Conservation (phyloP, 2,113 vertebrate species). For the Eolophus roseicapilla region DNA sequence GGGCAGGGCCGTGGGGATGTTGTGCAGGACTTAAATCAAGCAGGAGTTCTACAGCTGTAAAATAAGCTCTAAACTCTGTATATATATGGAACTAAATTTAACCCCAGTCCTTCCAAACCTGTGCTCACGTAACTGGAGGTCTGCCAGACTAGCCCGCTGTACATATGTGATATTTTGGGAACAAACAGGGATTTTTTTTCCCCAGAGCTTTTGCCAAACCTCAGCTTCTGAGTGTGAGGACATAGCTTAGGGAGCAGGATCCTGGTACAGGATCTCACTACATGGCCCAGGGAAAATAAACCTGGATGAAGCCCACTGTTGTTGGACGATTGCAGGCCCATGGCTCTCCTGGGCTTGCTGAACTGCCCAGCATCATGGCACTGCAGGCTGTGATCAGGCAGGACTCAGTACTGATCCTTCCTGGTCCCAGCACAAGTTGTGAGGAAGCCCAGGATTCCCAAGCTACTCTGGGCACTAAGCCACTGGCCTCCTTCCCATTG, state of each 20-base stretch:
- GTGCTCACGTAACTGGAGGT: not conserved
- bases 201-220: not conserved
- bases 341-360: not conserved
- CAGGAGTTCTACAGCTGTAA: not conserved
- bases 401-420: not conserved
- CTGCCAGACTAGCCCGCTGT: not conserved
- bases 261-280: not conserved
- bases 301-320: not conserved
- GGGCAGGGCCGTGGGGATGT: not conserved
- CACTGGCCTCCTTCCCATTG: constrained; percentile 42
- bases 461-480: constrained; percentile 17
- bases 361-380: not conserved
- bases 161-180: not conserved
- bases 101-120: not conserved
- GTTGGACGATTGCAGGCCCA: not conserved
- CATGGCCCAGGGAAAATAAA: not conserved
- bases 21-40: not conserved
- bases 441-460: constrained; percentile 28
- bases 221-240: not conserved
- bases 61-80: not conserved
- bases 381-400: not conserved
- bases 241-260: not conserved
- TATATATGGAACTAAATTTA: not conserved
- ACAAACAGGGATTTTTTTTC: not conserved
- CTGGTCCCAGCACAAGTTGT: not conserved